Evolutionary conservation across 2,113 vertebrate species (phyloP).

Genomic region (Onychostoma macrolepis): DNA sequence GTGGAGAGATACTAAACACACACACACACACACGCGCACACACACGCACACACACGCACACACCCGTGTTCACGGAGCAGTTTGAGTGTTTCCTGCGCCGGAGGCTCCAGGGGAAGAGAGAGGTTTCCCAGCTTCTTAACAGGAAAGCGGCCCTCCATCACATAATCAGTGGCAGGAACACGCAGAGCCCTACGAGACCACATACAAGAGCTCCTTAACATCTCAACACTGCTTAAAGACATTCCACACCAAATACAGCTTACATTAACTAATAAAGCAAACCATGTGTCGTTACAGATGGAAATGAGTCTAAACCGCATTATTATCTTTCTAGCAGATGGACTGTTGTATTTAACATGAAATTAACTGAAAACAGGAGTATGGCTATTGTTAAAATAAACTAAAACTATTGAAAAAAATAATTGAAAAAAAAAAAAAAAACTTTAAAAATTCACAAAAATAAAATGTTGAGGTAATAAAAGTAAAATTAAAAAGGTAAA

Average conservation of each 20-base stretch:
- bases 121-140: conserved; percentile 78
- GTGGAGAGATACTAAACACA: background rate
- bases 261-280: background rate
- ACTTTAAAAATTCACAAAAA: too few species aligned
- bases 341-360: too few species aligned
- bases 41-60: background rate
- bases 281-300: background rate
- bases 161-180: conserved; percentile 83
- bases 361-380: too few species aligned
- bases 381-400: too few species aligned
- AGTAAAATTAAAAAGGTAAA: too few species aligned
- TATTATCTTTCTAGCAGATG: too few species aligned
- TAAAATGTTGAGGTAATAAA: too few species aligned
- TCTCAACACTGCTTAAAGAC: background rate
- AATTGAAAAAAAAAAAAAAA: too few species aligned
- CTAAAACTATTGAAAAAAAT: too few species aligned
- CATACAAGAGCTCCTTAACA: background rate
- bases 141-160: conserved; percentile 81
- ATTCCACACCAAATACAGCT: background rate
- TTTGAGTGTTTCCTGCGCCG: conserved; percentile 72
- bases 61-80: conserved; percentile 63
- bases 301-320: background rate
- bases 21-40: background rate
- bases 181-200: conserved; percentile 73
- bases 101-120: conserved; percentile 80